Base-by-base conservation (phyloP, 92 coral and sea anemone species). In the Zoanthus solanderi region DNA sequence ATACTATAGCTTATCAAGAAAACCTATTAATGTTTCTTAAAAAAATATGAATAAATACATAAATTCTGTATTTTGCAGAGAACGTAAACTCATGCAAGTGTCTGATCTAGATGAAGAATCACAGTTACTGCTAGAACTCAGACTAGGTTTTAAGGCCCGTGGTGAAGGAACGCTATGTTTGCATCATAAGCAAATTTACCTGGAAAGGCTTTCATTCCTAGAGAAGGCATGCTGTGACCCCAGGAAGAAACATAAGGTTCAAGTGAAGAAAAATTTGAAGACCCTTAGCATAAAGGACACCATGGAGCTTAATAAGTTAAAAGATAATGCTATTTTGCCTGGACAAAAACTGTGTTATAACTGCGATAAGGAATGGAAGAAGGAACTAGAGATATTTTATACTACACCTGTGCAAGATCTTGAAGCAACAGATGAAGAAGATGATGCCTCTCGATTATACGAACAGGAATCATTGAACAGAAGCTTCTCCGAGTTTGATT, bases 211-310 rank as follows among this genome's bases (percentile, higher is more conserved):
- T 60, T 37, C 52, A 72, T 45, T 72, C 16, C 77, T 42, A 18
- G 77, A 45, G 77, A 11, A 47, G 77, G 77, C 77, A 37, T 72
- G 77, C 14, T 72, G 31, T 75, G 72, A 67, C 37, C 42, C 72
- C 42, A 67, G 28, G 37, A 67, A 67, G 72, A 67, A 67, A 67
- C 72, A 67, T 37, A 75, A 75, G 78, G 54, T 73, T 68, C 73
- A 68, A 28, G 13, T 68, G 73, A 68, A 18, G 42, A 68, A 68
- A 68, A 68, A 68, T 68, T 68, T 68, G 73, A 68, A 71, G 50
- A 71, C 76, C 47, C 48, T 71, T 71, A 71, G 76, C 76, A 71
- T 71, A 71, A 7, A 71, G 47, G 76, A 71, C n/a, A 23, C 76
- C 4, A 34, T 71, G 52, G 73, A 68, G 31, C 76, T 71, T 71